A percentile compares a stretch with the other conserved stretches of the same genome.
phyloP scores from a whole-genome alignment of 2,888 invertebrate species.

The Proisotoma minuta region DNA sequence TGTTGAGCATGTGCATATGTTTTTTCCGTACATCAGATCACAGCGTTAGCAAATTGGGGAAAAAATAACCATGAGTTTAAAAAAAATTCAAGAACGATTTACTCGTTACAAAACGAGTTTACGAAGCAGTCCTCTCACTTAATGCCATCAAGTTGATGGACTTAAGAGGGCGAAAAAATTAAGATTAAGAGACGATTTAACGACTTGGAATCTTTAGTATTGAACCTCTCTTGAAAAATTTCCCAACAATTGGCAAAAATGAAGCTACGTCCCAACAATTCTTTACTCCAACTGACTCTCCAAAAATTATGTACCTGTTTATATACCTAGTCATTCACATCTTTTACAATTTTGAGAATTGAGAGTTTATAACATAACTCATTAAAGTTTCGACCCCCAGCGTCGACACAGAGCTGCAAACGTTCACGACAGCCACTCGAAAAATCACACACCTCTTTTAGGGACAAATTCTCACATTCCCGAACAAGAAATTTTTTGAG shows the following conservation, averaged over 20 bases:
- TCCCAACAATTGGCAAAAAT: slow-evolving; percentile 80
- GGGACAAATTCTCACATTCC: too few relatives aligned
- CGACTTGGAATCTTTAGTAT: slow-evolving; percentile 88
- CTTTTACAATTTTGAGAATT: too few relatives aligned
- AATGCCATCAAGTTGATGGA: slow-evolving; percentile 95
- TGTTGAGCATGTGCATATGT: slow-evolving; percentile 91
- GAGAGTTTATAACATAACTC: too few relatives aligned
- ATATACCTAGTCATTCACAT: too few relatives aligned
- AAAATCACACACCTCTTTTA: too few relatives aligned
- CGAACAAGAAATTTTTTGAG: too few relatives aligned
- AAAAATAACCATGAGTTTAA: slow-evolving; percentile 98
- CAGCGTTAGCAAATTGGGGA: slow-evolving; percentile 92
- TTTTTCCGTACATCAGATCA: slow-evolving; percentile 88
- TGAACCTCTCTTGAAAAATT: slow-evolving; percentile 88
- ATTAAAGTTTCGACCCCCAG: too few relatives aligned
- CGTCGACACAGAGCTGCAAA: too few relatives aligned
- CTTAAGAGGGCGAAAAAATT: too few relatives aligned
- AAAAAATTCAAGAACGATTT: slow-evolving; percentile 93
- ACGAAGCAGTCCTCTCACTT: slow-evolving; percentile 93
- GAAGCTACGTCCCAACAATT: slow-evolving; percentile 84
- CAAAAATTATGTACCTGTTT: slow-evolving; percentile 95
- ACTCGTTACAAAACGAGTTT: slow-evolving; percentile 99
- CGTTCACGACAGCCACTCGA: too few relatives aligned
- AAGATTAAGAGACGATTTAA: slow-evolving; percentile 93
- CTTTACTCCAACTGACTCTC: slow-evolving; percentile 98